Evolutionary conservation across 2,888 invertebrate genomes (phyloP).

Genomic region (Onchidella celtica): DNA sequence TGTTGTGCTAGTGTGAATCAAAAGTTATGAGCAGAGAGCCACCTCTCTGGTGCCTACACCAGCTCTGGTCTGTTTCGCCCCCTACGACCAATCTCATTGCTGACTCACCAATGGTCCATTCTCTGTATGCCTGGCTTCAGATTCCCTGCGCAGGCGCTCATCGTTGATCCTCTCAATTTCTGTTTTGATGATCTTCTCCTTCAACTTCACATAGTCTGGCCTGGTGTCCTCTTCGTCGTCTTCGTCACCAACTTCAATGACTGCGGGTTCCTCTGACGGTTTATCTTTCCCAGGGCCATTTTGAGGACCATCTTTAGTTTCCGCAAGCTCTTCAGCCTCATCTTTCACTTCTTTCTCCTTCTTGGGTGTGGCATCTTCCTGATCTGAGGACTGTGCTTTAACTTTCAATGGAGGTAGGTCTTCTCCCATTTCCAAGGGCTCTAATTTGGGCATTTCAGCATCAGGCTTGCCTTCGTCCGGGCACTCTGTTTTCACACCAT

Average conservation of each 20-base stretch:
- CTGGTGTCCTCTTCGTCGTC: slow-evolving; percentile 51
- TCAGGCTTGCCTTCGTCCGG: slow-evolving; percentile 42
- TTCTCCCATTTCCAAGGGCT: slow-evolving; percentile 39
- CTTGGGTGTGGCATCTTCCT: slow-evolving; percentile 43
- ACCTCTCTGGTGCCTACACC: too few species aligned
- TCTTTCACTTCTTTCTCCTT: slow-evolving; percentile 17
- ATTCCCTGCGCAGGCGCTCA: slow-evolving; percentile 31
- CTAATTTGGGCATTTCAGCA: slow-evolving; percentile 36
- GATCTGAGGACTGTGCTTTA: slow-evolving; percentile 27
- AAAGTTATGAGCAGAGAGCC: too few species aligned
- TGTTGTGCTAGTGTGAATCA: too few species aligned
- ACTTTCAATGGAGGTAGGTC: slow-evolving; percentile 18
- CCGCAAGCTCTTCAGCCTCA: neutral
- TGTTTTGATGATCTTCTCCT: slow-evolving; percentile 54
- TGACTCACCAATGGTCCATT: slow-evolving; percentile 34
- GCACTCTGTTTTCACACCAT: slow-evolving; percentile 44
- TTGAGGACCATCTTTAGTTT: neutral
- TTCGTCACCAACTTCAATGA: slow-evolving; percentile 3
- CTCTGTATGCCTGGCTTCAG: slow-evolving; percentile 14
- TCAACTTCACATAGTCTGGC: slow-evolving; percentile 53
- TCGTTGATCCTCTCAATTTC: slow-evolving; percentile 53
- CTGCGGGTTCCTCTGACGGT: neutral
- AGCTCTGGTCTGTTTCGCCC: too few species aligned
- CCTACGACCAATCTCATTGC: too few species aligned
- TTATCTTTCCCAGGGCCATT: neutral